A percentile compares a stretch with the other conserved stretches of the same genome.
Conservation (phyloP, 2,113 vertebrate genomes). For the Grallaria varia region DNA sequence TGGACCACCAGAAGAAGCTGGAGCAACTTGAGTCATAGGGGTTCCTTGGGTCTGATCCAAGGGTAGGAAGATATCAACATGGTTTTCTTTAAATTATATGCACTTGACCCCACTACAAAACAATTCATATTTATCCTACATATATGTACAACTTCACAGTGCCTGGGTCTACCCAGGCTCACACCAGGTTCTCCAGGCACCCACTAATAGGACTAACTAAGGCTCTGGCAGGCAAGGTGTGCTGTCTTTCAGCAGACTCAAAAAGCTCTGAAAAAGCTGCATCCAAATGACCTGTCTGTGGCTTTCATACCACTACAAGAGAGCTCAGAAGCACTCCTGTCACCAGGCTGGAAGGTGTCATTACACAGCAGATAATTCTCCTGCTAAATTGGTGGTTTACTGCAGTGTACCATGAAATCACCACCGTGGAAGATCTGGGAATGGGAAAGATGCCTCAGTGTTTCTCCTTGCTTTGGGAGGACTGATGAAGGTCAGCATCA, state of each 20-base stretch:
- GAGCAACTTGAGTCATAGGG: not conserved
- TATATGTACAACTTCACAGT: not conserved
- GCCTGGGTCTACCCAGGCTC: not conserved
- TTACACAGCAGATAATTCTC: not conserved
- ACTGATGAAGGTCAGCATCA: not conserved
- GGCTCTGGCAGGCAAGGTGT: not conserved
- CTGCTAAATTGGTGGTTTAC: conserved; percentile 40
- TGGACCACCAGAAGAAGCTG: not conserved
- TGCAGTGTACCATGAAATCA: conserved; percentile 18
- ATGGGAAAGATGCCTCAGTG: not conserved
- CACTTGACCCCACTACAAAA: not conserved
- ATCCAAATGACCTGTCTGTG: not conserved
- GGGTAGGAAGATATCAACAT: not conserved
- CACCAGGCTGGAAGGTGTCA: conserved; percentile 20
- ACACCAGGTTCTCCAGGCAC: not conserved
- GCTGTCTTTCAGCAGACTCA: not conserved
- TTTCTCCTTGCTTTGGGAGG: not conserved
- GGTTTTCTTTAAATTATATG: not conserved
- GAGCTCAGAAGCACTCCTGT: conserved; percentile 20
- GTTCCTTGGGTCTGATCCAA: not conserved
- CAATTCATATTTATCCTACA: not conserved
- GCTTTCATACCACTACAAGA: not conserved
- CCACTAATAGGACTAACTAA: not conserved
- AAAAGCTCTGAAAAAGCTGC: not conserved
- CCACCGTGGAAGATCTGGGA: not conserved